phyloP scores from a whole-genome alignment of 30 jellyfish, hydroid and myxozoan genomes.

The Hydra vulgaris region DNA sequence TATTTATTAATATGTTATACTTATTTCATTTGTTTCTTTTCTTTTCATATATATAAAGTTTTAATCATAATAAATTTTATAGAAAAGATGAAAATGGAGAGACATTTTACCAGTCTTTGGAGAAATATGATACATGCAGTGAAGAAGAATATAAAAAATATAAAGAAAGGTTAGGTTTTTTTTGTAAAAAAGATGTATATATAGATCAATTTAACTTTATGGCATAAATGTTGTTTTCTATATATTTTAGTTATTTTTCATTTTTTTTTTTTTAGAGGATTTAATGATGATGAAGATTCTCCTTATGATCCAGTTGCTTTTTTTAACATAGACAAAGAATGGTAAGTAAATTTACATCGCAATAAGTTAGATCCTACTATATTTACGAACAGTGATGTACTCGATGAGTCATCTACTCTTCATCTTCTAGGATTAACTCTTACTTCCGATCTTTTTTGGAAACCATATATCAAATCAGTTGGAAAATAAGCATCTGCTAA shows the following conservation, averaged over 20 bases:
- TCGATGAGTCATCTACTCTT: no score
- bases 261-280: neutral
- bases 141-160: conserved; percentile 39
- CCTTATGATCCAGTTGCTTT: conserved; percentile 69
- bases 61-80: neutral
- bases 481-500: no score
- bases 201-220: no score
- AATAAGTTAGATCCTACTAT: no score
- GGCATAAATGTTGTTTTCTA: neutral
- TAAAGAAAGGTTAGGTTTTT: conserved; percentile 19
- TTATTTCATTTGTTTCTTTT: neutral
- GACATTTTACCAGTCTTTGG: conserved; percentile 32
- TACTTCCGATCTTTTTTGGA: no score
- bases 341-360: conserved; percentile 50
- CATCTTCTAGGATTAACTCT: no score
- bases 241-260: neutral
- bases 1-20: no score
- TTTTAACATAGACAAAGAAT: conserved; percentile 62
- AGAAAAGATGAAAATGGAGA: conserved; percentile 40
- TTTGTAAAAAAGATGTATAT: neutral
- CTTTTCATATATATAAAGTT: no score
- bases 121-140: conserved; percentile 58
- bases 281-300: neutral
- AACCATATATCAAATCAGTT: no score
- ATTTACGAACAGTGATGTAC: no score